Evolutionary conservation across 92 coral and sea anemone genomes (phyloP).

Genomic region (Nematostella vectensis): DNA sequence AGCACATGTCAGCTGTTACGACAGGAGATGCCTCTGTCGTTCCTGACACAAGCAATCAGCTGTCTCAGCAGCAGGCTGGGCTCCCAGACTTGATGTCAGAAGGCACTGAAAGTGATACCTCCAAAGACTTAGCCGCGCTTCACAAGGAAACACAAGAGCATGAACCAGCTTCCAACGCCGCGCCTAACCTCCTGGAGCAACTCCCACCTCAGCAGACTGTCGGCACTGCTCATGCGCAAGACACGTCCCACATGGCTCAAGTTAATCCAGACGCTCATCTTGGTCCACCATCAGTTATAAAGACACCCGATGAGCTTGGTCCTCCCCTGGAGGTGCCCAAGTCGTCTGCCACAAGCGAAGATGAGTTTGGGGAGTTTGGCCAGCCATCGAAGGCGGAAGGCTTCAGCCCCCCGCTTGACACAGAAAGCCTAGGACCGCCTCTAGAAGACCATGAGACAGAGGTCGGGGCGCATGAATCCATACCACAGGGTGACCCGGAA

Average conservation of each 20-base stretch:
- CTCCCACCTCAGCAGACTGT: not conserved
- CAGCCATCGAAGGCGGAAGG: no score
- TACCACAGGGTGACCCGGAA: not conserved
- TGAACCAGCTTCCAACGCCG: constrained; percentile 10
- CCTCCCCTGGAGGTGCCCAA: no score
- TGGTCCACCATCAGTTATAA: not conserved
- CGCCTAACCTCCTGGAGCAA: constrained; percentile 1
- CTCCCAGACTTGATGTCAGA: not conserved
- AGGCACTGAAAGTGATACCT: not conserved
- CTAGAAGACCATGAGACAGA: not conserved
- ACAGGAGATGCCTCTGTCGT: not conserved
- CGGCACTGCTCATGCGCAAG: not conserved
- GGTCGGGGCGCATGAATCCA: not conserved
- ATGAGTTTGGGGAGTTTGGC: no score
- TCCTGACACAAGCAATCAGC: not conserved
- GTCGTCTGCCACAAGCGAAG: no score
- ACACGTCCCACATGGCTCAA: not conserved
- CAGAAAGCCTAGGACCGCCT: not conserved
- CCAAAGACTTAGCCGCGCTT: constrained; percentile 6
- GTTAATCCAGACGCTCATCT: not conserved
- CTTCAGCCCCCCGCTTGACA: not conserved
- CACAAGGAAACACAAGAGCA: not conserved
- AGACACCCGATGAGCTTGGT: no score
- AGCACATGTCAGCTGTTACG: not conserved
- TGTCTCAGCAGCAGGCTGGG: not conserved